phyloP scores from a whole-genome alignment of 2,888 invertebrate species.

The Nomada lathburiana region DNA sequence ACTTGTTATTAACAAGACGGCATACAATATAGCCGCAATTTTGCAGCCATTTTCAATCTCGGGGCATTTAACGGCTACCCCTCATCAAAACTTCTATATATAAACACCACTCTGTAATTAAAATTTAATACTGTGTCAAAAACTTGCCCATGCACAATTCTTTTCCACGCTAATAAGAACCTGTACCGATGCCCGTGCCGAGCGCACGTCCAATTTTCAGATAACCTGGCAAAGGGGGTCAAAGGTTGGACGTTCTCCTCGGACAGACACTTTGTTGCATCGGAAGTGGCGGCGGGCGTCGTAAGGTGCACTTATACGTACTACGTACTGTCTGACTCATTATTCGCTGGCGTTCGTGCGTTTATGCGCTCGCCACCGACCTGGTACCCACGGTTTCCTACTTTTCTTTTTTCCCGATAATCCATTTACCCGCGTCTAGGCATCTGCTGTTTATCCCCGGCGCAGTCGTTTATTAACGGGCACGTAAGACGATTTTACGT shows the following conservation, averaged over 20 bases:
- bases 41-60: too few relatives aligned
- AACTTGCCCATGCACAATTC: too few relatives aligned
- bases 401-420: constrained; percentile 53
- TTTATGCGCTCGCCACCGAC: constrained; percentile 2
- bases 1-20: too few relatives aligned
- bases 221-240: too few relatives aligned
- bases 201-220: too few relatives aligned
- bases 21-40: too few relatives aligned
- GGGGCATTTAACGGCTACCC: too few relatives aligned
- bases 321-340: not conserved
- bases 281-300: not conserved
- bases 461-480: constrained; percentile 47
- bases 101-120: too few relatives aligned
- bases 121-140: too few relatives aligned
- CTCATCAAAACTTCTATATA: too few relatives aligned
- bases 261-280: not conserved
- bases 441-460: constrained; percentile 41
- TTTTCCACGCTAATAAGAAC: too few relatives aligned
- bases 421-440: constrained; percentile 35
- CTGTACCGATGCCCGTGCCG: too few relatives aligned
- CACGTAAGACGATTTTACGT: constrained; percentile 33
- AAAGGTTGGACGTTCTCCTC: not conserved
- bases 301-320: not conserved
- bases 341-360: constrained; percentile 3
- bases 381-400: constrained; percentile 6